Evolutionary conservation across 2,113 vertebrate genomes (phyloP).

Genomic region (Eonycteris spelaea): DNA sequence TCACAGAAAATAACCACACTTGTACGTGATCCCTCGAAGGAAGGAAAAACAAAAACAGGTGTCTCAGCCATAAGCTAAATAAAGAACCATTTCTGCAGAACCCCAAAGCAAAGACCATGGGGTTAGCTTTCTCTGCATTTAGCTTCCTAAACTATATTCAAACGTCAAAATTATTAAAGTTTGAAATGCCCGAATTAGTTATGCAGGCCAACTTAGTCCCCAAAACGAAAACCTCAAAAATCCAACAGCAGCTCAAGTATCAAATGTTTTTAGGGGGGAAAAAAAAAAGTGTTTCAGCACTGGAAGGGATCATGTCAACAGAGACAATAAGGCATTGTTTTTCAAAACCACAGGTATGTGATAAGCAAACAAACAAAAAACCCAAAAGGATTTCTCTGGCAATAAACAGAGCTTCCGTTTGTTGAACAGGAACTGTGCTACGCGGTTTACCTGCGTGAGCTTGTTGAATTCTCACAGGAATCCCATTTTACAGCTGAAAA

Average conservation of each 20-base stretch:
- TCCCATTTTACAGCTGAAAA: background rate
- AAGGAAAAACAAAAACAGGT: background rate
- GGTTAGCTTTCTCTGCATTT: background rate
- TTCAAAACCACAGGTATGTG: background rate
- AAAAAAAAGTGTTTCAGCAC: background rate
- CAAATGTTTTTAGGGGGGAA: background rate
- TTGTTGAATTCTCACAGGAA: constrained; percentile 3
- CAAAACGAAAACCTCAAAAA: constrained; percentile 40
- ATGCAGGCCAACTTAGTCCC: background rate
- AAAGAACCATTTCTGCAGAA: background rate
- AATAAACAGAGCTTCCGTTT: background rate
- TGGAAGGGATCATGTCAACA: background rate
- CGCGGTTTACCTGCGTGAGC: background rate
- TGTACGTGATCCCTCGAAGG: background rate
- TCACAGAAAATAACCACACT: background rate
- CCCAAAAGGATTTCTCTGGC: background rate
- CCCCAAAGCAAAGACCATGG: background rate
- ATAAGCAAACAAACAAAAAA: background rate
- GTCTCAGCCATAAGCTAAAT: background rate
- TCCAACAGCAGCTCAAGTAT: background rate
- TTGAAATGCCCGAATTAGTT: constrained; percentile 35
- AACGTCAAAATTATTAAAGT: background rate
- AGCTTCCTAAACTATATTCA: background rate
- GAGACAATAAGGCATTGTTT: background rate
- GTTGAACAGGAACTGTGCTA: background rate